phyloP scores from a whole-genome alignment of 2,888 invertebrate genomes.

The Elysia crispata region DNA sequence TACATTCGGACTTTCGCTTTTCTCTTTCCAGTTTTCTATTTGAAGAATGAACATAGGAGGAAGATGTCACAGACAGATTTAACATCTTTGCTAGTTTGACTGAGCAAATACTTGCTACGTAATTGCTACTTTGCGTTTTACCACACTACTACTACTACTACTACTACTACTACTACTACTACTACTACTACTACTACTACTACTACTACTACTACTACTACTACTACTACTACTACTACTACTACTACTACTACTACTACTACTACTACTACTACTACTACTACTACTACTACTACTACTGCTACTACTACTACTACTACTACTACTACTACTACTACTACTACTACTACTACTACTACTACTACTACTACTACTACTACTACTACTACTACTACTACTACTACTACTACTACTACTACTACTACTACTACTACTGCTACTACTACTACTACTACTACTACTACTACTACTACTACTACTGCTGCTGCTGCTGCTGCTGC shows the following conservation, averaged over 20 bases:
- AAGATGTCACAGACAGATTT: no score
- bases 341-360: slow-evolving; percentile 1
- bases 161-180: slow-evolving; percentile 24
- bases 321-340: slow-evolving; percentile 1
- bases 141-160: slow-evolving; percentile 25
- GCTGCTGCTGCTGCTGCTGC: slow-evolving; percentile 12
- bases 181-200: slow-evolving; percentile 28
- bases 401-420: slow-evolving; percentile 14
- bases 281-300: slow-evolving; percentile 25
- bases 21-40: no score
- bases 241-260: slow-evolving; percentile 25
- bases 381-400: slow-evolving; percentile 24
- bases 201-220: slow-evolving; percentile 28
- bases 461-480: slow-evolving; percentile 20
- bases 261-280: no score
- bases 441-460: slow-evolving; percentile 23
- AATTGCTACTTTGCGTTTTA: no score
- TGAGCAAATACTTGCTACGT: no score
- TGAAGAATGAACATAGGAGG: no score
- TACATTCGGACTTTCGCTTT: no score
- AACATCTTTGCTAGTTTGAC: no score
- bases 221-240: slow-evolving; percentile 33
- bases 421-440: slow-evolving; percentile 25
- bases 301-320: slow-evolving; percentile 1
- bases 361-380: neutral